Conservation (phyloP, 1,140 invertebrate species). For the Drosophila orosa region DNA sequence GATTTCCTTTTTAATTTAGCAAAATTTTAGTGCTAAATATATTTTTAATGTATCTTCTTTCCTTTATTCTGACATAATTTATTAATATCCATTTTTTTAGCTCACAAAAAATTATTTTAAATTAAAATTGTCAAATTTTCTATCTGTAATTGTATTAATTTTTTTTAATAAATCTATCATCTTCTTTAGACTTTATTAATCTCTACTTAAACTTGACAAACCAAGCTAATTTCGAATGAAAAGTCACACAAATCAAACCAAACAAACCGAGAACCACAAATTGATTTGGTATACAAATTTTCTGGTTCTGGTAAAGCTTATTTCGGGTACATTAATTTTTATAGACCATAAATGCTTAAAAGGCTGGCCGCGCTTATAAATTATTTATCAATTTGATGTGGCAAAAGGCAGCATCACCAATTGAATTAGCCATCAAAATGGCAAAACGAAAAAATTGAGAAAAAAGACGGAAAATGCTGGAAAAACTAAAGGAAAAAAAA, state of each 20-base stretch:
- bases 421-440: constrained; percentile 71
- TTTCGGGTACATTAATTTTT: constrained; percentile 59
- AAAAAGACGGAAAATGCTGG: not conserved
- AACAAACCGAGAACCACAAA: constrained; percentile 31
- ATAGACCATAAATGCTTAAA: constrained; percentile 72
- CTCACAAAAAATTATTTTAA: not conserved
- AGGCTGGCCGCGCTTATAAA: constrained; percentile 65
- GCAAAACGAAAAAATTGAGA: constrained; percentile 19
- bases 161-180: not conserved
- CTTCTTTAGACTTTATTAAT: not conserved
- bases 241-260: constrained; percentile 4
- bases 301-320: constrained; percentile 41
- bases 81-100: too few relatives aligned
- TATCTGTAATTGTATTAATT: too few relatives aligned
- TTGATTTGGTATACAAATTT: constrained; percentile 5
- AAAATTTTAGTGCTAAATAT: too few relatives aligned
- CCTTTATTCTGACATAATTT: too few relatives aligned
- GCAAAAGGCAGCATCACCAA: constrained; percentile 52
- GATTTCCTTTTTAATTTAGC: too few relatives aligned
- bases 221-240: constrained; percentile 7
- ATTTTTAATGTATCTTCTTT: too few relatives aligned
- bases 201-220: too few relatives aligned
- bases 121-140: not conserved
- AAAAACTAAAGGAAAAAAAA: constrained; percentile 51
- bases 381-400: constrained; percentile 75